Conservation (phyloP, 2,797 vertebrate species). For the Novumbra hubbsi region DNA sequence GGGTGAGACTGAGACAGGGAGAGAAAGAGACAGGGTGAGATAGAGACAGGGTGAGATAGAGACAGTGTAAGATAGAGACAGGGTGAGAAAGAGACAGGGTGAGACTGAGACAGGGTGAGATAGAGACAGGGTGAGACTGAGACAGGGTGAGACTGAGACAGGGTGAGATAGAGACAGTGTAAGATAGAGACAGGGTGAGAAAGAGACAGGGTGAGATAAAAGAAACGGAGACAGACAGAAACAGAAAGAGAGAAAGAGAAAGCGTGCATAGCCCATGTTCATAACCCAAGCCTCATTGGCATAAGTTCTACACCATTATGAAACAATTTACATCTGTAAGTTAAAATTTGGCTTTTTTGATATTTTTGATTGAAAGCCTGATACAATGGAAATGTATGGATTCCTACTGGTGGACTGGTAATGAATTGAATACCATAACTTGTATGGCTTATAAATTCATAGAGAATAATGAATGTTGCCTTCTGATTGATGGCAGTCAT, state of each 20-base stretch:
- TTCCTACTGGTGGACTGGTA: background rate
- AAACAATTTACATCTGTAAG: background rate
- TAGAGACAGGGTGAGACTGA: too few species aligned
- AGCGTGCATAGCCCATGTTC: background rate
- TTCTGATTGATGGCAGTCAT: background rate
- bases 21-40: background rate
- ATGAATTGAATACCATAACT: background rate
- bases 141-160: background rate
- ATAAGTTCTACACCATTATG: background rate
- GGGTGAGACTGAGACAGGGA: too few species aligned
- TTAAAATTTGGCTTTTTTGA: background rate
- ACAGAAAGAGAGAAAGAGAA: background rate
- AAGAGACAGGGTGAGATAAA: too few species aligned
- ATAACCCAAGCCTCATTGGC: background rate
- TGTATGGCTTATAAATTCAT: background rate
- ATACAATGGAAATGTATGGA: background rate
- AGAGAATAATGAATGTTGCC: background rate
- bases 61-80: slow-evolving; percentile 7
- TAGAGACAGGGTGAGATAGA: background rate
- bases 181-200: background rate
- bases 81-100: background rate
- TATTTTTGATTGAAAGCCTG: background rate
- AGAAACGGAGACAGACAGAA: background rate
- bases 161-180: background rate
- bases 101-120: background rate